Evolutionary conservation across 2,888 invertebrate genomes (phyloP), one percentile per base, ranked within the genome.

Genomic region (Pardosa pseudoannulata): DNA sequence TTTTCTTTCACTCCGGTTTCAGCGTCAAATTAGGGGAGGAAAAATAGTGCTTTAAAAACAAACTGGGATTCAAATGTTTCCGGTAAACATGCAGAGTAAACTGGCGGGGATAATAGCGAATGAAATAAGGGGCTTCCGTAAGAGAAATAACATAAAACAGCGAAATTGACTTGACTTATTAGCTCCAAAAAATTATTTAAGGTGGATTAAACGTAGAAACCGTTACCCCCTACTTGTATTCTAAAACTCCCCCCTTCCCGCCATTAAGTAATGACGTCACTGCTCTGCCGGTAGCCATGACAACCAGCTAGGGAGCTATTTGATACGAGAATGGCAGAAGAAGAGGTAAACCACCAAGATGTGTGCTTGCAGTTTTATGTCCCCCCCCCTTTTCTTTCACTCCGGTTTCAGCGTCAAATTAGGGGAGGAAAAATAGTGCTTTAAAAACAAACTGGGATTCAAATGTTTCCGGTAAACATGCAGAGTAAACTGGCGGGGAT

Each of bases 191-290:
- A 56, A 6, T 23, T 23, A 23, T 56, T 56, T 56, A 11, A 56
- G 23, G 56, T 56, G 23, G 56, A 56, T 56, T 23, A 56, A 3
- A 56, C 23, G 56, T 56, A 3, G 56, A 23, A 23, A 56, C 23
- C 23, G 19, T 23, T 6, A 23, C 23, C 23, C 19, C 23, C 56
- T 56, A 1, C 11, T 23, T 23, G 56, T 19, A 2, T 23, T 2
- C 56, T 56, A 56, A 46, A 46, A 16, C 2, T 16, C 11, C 19
- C 2, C 2, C 11, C 19, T 56, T 56, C 56, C 56, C 1, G 23
- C 23, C 56, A 56, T 56, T 23, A 23, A 16, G 56, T 56, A 56
- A 16, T 56, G 56, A 56, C 56, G 56, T 56, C 56, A 56, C 56
- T 23, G 23, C 56, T 56, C 56, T 23, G 23, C 19, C 23, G 56